These are phyloP conservation scores for Kradibia gibbosae DNA, from an alignment of 1,140 invertebrate species.

Conservation along the genomic window DNA sequence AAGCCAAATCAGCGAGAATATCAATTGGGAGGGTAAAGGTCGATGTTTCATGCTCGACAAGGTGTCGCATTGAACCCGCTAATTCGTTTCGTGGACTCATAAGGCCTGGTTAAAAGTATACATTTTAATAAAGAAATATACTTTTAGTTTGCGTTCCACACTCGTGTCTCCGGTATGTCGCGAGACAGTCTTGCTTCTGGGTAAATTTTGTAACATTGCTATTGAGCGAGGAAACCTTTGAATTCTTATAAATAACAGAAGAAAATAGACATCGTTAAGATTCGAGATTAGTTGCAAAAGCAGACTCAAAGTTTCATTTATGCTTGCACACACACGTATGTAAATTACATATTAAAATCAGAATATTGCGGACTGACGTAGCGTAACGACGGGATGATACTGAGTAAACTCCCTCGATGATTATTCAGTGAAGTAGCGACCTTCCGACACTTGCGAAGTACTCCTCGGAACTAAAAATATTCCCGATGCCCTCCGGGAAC, in stretches of 20 bases:
- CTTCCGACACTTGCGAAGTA: neutral
- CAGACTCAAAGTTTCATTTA: neutral
- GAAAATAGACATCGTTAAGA: conserved; percentile 27
- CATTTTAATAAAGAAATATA: neutral
- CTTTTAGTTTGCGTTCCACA: neutral
- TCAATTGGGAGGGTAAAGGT: too few species aligned
- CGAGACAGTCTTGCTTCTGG: conserved; percentile 53
- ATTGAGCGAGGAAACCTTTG: conserved; percentile 61
- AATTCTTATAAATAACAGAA: conserved; percentile 66
- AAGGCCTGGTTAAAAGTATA: too few species aligned
- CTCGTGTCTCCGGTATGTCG: conserved; percentile 54
- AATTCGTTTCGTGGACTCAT: too few species aligned
- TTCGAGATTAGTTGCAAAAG: neutral
- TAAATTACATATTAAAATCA: neutral
- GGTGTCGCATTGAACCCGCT: too few species aligned
- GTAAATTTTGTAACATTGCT: conserved; percentile 52
- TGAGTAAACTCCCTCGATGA: conserved; percentile 15
- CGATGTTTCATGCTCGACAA: too few species aligned
- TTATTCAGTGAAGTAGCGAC: conserved; percentile 2
- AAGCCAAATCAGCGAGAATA: too few species aligned
- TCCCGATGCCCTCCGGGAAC: neutral
- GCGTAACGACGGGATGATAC: neutral
- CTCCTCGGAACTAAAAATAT: conserved; percentile 14
- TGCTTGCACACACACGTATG: neutral
- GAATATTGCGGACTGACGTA: neutral